Evolutionary conservation across 2,888 invertebrate species (phyloP).

Genomic region (Nomada goodeniana): DNA sequence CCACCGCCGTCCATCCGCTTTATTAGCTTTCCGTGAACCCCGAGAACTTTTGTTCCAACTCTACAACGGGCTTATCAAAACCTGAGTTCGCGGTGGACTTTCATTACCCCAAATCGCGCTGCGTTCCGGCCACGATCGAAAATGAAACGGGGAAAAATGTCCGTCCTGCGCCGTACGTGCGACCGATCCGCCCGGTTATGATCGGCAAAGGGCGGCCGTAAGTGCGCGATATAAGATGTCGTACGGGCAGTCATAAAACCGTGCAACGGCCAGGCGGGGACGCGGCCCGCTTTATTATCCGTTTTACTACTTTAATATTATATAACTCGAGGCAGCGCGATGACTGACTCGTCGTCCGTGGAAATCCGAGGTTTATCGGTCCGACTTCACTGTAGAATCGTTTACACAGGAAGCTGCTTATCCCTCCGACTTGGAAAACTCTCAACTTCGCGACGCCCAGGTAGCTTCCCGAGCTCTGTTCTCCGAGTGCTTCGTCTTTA

Average conservation of each 20-base stretch:
- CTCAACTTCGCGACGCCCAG: not conserved
- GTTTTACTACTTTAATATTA: slow-evolving; percentile 76
- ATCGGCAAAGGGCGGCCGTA: slow-evolving; percentile 69
- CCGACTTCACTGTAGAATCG: slow-evolving; percentile 43
- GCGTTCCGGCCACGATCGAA: slow-evolving; percentile 42
- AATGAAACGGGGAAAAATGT: slow-evolving; percentile 6
- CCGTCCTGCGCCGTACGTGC: slow-evolving; percentile 40
- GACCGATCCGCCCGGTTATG: slow-evolving; percentile 68
- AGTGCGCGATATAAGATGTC: slow-evolving; percentile 74
- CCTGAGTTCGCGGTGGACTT: not conserved
- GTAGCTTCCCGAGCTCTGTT: not conserved
- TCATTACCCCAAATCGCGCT: slow-evolving; percentile 28
- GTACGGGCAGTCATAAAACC: slow-evolving; percentile 73
- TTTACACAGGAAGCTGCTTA: slow-evolving; percentile 28
- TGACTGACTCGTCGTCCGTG: slow-evolving; percentile 58
- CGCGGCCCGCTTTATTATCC: slow-evolving; percentile 76
- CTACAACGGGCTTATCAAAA: not conserved
- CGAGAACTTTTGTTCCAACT: not conserved
- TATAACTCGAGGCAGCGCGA: slow-evolving; percentile 66
- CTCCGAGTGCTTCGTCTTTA: not conserved
- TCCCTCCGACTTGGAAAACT: not conserved
- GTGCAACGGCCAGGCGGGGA: slow-evolving; percentile 58
- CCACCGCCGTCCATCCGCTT: not conserved
- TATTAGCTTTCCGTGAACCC: not conserved
- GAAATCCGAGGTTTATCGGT: slow-evolving; percentile 63